Percentiles rank a stretch among this genome's conserved stretches.
Conservation (phyloP, 2,113 vertebrate species). For the Scomber colias region DNA sequence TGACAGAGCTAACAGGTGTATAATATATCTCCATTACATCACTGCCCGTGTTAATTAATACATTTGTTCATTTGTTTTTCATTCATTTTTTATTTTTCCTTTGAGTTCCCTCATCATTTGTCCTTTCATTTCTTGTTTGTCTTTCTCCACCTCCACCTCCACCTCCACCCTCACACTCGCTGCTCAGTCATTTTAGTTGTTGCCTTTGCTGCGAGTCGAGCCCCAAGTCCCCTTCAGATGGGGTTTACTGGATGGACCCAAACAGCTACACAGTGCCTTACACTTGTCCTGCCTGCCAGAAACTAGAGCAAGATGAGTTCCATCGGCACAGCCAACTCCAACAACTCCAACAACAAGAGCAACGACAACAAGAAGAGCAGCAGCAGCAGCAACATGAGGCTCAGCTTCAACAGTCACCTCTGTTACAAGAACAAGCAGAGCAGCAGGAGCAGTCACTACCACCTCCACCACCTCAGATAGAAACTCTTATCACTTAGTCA, state of each 20-base stretch:
- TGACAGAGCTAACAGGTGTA: background rate
- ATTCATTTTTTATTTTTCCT: constrained; percentile 33
- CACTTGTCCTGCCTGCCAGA: constrained; percentile 80
- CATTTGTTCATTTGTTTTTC: constrained; percentile 15
- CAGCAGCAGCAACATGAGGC: constrained; percentile 29
- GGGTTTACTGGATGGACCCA: constrained; percentile 74
- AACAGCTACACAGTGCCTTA: constrained; percentile 63
- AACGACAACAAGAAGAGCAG: background rate
- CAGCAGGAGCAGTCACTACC: constrained; percentile 9
- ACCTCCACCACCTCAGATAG: constrained; percentile 47
- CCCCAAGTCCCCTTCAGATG: constrained; percentile 55
- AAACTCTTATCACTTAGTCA: constrained; percentile 76
- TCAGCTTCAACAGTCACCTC: constrained; percentile 26
- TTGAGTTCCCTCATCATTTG: constrained; percentile 56
- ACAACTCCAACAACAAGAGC: background rate
- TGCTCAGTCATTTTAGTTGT: constrained; percentile 59
- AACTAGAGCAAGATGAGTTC: constrained; percentile 68
- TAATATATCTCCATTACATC: constrained; percentile 41
- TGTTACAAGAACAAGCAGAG: constrained; percentile 4
- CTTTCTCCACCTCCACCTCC: background rate
- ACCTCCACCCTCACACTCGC: constrained; percentile 12
- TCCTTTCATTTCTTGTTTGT: constrained; percentile 41
- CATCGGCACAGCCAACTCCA: constrained; percentile 42
- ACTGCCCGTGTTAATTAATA: constrained; percentile 22
- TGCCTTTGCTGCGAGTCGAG: constrained; percentile 53